A percentile compares a stretch with the other conserved stretches of the same genome.
Evolutionary conservation across 2,888 invertebrate genomes (phyloP).

Genomic region (Callinectes sapidus): DNA sequence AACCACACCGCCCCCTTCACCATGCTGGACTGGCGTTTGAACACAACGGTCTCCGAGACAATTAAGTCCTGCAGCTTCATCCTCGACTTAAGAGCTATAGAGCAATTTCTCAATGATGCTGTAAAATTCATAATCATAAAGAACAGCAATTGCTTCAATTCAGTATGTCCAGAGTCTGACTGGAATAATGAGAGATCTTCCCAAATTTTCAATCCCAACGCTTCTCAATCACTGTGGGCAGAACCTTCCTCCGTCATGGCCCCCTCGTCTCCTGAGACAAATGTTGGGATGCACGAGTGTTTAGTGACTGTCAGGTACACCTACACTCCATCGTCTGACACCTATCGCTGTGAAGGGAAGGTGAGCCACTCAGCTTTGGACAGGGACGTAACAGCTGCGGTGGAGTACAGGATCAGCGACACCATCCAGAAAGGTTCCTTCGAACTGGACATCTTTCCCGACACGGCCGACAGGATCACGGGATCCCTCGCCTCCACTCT

Average conservation of each 20-base stretch:
- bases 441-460: conserved; percentile 58
- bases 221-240: neutral
- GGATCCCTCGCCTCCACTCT: conserved; percentile 43
- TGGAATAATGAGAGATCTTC: neutral
- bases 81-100: neutral
- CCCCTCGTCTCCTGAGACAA: neutral
- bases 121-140: neutral
- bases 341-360: conserved; percentile 29
- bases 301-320: neutral
- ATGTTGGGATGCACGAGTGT: neutral
- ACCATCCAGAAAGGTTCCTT: conserved; percentile 31
- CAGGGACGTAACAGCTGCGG: conserved; percentile 31
- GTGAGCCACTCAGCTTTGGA: conserved; percentile 44
- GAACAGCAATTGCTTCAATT: neutral
- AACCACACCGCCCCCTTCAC: neutral
- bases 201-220: conserved; percentile 2
- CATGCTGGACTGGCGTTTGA: conserved; percentile 9
- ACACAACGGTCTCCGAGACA: neutral
- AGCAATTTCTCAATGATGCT: neutral
- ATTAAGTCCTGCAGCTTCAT: neutral
- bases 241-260: neutral
- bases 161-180: neutral
- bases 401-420: conserved; percentile 22
- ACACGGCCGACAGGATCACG: conserved; percentile 47
- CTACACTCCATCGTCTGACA: neutral